Base-by-base conservation (phyloP, 2,113 vertebrate genomes). In the Campylorhamphus procurvoides region DNA sequence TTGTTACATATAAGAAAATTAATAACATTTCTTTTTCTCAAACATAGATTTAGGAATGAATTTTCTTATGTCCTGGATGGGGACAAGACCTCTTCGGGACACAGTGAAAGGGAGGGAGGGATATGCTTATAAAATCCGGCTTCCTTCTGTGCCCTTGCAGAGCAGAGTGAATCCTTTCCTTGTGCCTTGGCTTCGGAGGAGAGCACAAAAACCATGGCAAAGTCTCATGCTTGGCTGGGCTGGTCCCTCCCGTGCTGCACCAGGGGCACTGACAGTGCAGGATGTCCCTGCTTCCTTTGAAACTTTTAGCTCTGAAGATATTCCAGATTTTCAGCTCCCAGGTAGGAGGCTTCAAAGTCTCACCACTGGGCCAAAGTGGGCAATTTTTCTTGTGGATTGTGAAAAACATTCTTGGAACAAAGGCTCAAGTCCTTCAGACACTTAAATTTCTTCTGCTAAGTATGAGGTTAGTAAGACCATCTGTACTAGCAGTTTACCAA, bases 261-360 rank as follows among this genome's bases (percentile, higher is more conserved):
- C n/a, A 74, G 59, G 1, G 2, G 29, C 59, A 72, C 14, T 0
- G 0, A 22, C 72, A 35, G 7, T 12, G 50, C 35, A 72, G 33
- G 18, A 22, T 47, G 91, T 82, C 31, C 29, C 35, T 47, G 6
- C 44, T 82, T 25, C 49, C 18, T 68, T 59, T 47, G 18, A 49
- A 82, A 3, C 47, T 68, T 87, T 8, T 39, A 50, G 12, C 20
- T 82, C 69, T 84, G 27, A 55, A 71, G 53, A 25, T 59, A 68
- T 91, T 91, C 18, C 35, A 37, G 50, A 28, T 81, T 82, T 94
- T 60, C 31, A n/a, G 0, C 49, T 73, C 22, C 13, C 33, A 64
- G 13, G 20, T 25, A 64, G 73, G 35, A 52, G 12, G 14, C 53
- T 89, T 87, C 22, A 9, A 78, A 75, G 22, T 47, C 56, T 68